Base-by-base conservation (phyloP, 2,797 vertebrate species). In the Arvicola amphibius region DNA sequence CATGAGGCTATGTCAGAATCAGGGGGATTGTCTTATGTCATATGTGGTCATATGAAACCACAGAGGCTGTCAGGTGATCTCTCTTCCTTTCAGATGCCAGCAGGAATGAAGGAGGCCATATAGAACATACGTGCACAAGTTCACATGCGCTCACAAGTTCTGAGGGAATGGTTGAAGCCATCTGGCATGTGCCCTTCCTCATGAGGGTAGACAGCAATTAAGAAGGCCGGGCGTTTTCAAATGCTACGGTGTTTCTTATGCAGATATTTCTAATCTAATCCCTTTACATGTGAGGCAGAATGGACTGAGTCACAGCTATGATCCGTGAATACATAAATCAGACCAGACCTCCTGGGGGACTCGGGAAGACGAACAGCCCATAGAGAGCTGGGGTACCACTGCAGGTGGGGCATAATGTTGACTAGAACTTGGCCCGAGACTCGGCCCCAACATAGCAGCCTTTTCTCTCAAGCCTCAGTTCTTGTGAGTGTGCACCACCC, bases 401-500 rank as follows among this genome's bases (percentile, higher is more conserved):
- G 23, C 5, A 29, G 32, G 25, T 40, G 21, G 27, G 1, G 0
- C 6, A 63, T 51, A 4, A 65, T n/a, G 34, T 5, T 65, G 76
- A 25, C 65, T 51, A 32, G 46, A 74, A 17, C 34, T 12, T 32
- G 43, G 61, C 53, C 19, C 51, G 32, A 3, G 37, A 32, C 6
- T 5, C 19, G 13, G 61, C 5, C 5, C 32, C 12, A 9, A 34
- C 34, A 2, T n/a, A 7, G 12, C 2, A 21, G 6, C 17, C 9
- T 6, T n/a, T 37, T 59, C 59, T 77, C 59, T 76, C 21, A 65
- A 74, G 32, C n/a, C 14, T 37, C 1, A 17, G 19, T 34, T 12
- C 0, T 73, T 32, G 43, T n/a, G n/a, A 27, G 34, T 8, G 37
- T 46, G 29, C 21, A 21, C 37, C 29, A 51, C 3, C 9, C 0